Evolutionary conservation across 2,888 invertebrate species (phyloP).

Genomic region (Drosophila paracracens): DNA sequence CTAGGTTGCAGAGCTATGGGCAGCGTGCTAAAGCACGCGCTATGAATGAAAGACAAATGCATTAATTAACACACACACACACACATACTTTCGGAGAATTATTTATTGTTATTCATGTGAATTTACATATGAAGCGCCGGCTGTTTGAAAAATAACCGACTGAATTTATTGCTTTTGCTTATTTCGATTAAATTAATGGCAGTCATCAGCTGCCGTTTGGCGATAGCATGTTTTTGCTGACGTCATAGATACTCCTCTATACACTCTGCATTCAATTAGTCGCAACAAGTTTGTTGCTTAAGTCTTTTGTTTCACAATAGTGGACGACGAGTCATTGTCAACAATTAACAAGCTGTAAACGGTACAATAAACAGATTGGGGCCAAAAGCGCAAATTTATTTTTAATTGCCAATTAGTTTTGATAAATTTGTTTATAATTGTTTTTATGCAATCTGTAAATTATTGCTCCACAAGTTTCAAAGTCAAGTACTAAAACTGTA

Average conservation of each 20-base stretch:
- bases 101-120: slow-evolving; percentile 11
- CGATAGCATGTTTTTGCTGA: slow-evolving; percentile 33
- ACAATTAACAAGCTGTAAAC: slow-evolving; percentile 26
- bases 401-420: slow-evolving; percentile 1
- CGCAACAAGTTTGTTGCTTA: slow-evolving; percentile 70
- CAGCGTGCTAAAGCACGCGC: slow-evolving; percentile 2
- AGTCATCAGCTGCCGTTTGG: slow-evolving; percentile 11
- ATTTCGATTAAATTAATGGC: slow-evolving; percentile 20
- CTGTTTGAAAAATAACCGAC: slow-evolving; percentile 19
- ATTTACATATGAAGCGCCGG: slow-evolving; percentile 64
- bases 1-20: background rate
- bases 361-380: background rate
- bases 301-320: slow-evolving; percentile 72
- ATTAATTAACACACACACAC: slow-evolving; percentile 35
- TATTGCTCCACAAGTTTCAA: slow-evolving; percentile 1
- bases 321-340: slow-evolving; percentile 1
- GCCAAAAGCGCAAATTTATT: background rate
- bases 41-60: slow-evolving; percentile 50
- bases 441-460: background rate
- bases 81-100: slow-evolving; percentile 2
- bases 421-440: slow-evolving; percentile 8
- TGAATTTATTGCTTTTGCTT: slow-evolving; percentile 30
- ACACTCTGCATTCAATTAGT: background rate
- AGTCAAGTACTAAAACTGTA: background rate
- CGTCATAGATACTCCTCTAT: slow-evolving; percentile 39